Evolutionary conservation across 1,140 invertebrate species (phyloP).

Genomic region (Acromyrmex heyeri): DNA sequence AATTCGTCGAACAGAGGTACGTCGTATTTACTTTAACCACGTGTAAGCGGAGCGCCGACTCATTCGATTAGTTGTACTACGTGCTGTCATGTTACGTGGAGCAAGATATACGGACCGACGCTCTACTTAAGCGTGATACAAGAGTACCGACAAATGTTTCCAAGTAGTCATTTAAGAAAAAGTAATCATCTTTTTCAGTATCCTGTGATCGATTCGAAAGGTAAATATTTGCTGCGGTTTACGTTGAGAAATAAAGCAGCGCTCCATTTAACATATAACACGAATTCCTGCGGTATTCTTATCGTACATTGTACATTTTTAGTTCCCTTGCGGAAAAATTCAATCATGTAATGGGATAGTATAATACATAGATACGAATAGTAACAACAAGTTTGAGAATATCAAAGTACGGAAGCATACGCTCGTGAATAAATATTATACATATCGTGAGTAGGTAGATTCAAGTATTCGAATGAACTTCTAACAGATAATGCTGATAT

Average conservation of each 20-base stretch:
- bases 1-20: conserved; percentile 37
- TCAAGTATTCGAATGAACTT: background rate
- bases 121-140: conserved; percentile 38
- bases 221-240: conserved; percentile 51
- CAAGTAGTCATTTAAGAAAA: conserved; percentile 50
- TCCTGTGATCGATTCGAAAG: conserved; percentile 37
- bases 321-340: background rate
- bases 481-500: background rate
- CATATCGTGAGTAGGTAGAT: background rate
- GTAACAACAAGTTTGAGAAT: background rate
- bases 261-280: conserved; percentile 44
- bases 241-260: conserved; percentile 37
- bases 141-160: conserved; percentile 45
- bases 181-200: conserved; percentile 35
- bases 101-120: conserved; percentile 33
- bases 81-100: conserved; percentile 36
- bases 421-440: background rate
- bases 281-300: conserved; percentile 24
- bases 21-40: conserved; percentile 47
- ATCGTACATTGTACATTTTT: background rate
- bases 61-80: conserved; percentile 61
- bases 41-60: conserved; percentile 5
- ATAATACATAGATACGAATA: background rate
- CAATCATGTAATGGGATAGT: background rate
- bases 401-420: background rate